Evolutionary conservation across 1,140 invertebrate genomes (phyloP).

Genomic region (Littorina saxatilis): DNA sequence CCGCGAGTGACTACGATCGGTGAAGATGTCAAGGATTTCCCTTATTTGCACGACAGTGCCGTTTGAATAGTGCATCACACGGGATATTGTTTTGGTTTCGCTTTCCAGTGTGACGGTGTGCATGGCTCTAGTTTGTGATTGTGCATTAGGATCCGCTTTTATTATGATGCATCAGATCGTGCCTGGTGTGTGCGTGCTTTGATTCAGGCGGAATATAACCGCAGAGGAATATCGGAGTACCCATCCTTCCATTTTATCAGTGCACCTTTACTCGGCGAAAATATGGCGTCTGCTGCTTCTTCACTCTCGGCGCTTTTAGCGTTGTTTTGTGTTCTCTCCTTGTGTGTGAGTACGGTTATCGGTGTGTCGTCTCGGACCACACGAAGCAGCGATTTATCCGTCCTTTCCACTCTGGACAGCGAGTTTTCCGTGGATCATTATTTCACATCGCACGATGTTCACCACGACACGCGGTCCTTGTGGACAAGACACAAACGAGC

Average conservation of each 20-base stretch:
- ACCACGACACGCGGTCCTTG: not conserved
- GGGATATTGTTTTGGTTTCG: constrained; percentile 22
- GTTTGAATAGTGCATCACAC: not conserved
- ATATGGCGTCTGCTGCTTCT: constrained; percentile 28
- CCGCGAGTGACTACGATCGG: not conserved
- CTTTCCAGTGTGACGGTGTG: not conserved
- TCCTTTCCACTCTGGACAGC: not conserved
- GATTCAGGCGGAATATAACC: not conserved
- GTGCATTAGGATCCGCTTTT: not conserved
- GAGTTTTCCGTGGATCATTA: constrained; percentile 22
- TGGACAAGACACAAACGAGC: constrained; percentile 33
- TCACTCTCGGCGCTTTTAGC: constrained; percentile 9
- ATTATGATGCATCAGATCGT: not conserved
- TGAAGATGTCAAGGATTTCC: not conserved
- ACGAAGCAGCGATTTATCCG: not conserved
- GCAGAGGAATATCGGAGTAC: not conserved
- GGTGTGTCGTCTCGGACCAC: constrained; percentile 11
- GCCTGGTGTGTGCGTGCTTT: not conserved
- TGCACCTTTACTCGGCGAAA: constrained; percentile 35
- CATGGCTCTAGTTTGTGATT: not conserved
- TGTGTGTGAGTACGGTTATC: not conserved
- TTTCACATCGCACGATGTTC: constrained; percentile 6
- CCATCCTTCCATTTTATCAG: not conserved
- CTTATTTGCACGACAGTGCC: constrained; percentile 14
- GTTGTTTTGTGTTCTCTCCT: constrained; percentile 9